Base-by-base conservation (phyloP, 2,113 vertebrate genomes). In the Ia io region DNA sequence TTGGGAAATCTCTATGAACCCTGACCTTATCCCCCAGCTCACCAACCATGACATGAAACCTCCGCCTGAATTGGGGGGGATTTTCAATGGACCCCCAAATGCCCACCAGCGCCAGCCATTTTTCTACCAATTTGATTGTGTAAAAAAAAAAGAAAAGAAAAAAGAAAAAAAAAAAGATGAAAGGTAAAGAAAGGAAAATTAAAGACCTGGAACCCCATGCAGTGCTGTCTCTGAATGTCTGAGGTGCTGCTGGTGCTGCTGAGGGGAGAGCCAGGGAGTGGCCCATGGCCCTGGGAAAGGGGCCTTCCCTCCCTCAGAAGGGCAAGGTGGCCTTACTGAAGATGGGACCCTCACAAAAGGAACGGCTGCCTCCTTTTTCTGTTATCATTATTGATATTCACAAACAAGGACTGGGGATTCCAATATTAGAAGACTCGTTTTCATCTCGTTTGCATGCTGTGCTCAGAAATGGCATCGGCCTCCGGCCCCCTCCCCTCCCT, bases 51-150 rank as follows among this genome's bases (percentile, higher is more conserved):
- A 95, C 95, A 87, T 90, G 56, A 96, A 95, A 95, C 61, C 92
- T 96, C 88, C 93, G 53, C 9, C 32, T 95, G 65, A 86, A 92
- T 90, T 94, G 40, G 32, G 93, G 83, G 93, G 84, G 32, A 32
- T 80, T 97, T 88, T 91, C 79, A 95, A 0, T 69, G 30, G 59
- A 69, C 42, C 71, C 89, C 61, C 17, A 88, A 88, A 42, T 70
- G 56, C n/a, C 83, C 56, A 94, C 86, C 79, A 92, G 47, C 82
- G 59, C 84, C 53, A 76, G 74, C 49, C 78, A 89, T 88, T 97
- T 97, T 96, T 87, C 83, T 96, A 96, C 92, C 94, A 92, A 94
- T 97, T 95, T 97, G 77, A 96, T 94, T 97, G 93, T 97, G 93
- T 96, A 65, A 88, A 87, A 70, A 79, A 83, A 77, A 30, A 37